Percentiles rank a stretch among this genome's conserved stretches.
These are phyloP conservation scores for Stratiolaelaps scimitus DNA, from an alignment of 1,140 invertebrate genomes.

Conservation along the genomic window DNA sequence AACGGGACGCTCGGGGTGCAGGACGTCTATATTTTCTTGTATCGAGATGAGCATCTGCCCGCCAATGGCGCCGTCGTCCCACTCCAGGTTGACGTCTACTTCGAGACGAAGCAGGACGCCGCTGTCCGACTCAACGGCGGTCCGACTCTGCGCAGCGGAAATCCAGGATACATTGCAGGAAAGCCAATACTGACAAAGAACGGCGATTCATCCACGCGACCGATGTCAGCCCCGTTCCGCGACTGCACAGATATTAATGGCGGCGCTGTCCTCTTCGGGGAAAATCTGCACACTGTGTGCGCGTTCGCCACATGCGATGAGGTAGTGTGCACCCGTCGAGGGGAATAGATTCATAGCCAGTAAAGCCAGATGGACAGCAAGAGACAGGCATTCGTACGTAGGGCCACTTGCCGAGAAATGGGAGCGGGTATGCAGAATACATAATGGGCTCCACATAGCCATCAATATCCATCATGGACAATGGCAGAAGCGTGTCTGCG, in stretches of 20 bases:
- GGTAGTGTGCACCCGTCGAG: background rate
- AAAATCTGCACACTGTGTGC: background rate
- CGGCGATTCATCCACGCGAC: slow-evolving; percentile 29
- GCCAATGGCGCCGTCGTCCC: background rate
- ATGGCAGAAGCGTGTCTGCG: too few relatives aligned
- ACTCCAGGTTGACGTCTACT: slow-evolving; percentile 7
- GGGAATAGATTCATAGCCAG: too few relatives aligned
- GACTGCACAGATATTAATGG: slow-evolving; percentile 21
- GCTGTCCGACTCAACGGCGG: slow-evolving; percentile 10
- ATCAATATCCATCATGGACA: too few relatives aligned
- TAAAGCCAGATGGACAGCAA: too few relatives aligned
- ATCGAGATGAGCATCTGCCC: background rate
- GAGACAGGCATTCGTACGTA: too few relatives aligned
- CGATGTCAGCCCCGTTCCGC: slow-evolving; percentile 1
- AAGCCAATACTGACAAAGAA: slow-evolving; percentile 50
- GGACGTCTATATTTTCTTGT: slow-evolving; percentile 6
- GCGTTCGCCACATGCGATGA: background rate
- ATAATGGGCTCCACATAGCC: too few relatives aligned
- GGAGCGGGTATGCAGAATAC: too few relatives aligned
- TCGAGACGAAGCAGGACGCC: slow-evolving; percentile 22
- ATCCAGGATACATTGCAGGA: slow-evolving; percentile 52
- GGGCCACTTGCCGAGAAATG: too few relatives aligned
- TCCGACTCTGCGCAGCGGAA: slow-evolving; percentile 47
- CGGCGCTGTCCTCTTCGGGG: slow-evolving; percentile 6
- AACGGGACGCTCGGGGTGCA: slow-evolving; percentile 25